A percentile compares a stretch with the other conserved stretches of the same genome.
Conservation (phyloP, 2,888 invertebrate genomes). For the Caenorhabditis zanzibari region DNA sequence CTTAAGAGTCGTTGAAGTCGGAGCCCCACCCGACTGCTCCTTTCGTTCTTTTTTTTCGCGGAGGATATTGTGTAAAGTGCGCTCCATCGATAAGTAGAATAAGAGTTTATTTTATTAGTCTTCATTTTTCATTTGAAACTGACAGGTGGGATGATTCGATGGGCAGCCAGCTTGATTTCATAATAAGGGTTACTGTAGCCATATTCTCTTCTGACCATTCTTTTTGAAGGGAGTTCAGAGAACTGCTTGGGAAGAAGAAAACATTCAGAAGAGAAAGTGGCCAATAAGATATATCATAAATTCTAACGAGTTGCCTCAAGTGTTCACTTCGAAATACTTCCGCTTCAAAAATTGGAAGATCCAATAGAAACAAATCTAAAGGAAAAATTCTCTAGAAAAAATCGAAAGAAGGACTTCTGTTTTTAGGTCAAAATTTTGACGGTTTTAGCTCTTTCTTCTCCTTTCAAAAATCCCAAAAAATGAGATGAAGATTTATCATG, state of each 20-base stretch:
- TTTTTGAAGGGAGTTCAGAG: slow-evolving; percentile 2
- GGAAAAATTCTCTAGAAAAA: no score
- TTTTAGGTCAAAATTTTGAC: no score
- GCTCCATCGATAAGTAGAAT: slow-evolving; percentile 36
- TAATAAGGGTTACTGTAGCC: slow-evolving; percentile 20
- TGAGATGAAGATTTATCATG: background rate
- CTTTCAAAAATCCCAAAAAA: no score
- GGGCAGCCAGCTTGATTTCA: background rate
- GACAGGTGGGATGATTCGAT: slow-evolving; percentile 18
- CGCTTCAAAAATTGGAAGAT: slow-evolving; percentile 6
- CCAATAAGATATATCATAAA: slow-evolving; percentile 44
- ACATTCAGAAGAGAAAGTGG: slow-evolving; percentile 18
- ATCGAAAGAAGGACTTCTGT: no score
- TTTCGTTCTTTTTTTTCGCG: slow-evolving; percentile 23
- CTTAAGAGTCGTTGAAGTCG: slow-evolving; percentile 34
- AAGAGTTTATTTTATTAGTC: slow-evolving; percentile 50
- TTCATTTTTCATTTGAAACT: slow-evolving; percentile 60
- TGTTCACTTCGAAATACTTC: slow-evolving; percentile 35
- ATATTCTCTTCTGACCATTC: background rate
- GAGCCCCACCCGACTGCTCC: slow-evolving; percentile 24
- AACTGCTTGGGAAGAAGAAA: background rate
- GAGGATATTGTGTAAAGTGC: slow-evolving; percentile 52
- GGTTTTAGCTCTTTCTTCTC: no score
- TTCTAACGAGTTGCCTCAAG: slow-evolving; percentile 34
- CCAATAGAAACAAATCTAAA: background rate